Conservation (phyloP, 2,888 invertebrate species). For the Harpalus rubripes region DNA sequence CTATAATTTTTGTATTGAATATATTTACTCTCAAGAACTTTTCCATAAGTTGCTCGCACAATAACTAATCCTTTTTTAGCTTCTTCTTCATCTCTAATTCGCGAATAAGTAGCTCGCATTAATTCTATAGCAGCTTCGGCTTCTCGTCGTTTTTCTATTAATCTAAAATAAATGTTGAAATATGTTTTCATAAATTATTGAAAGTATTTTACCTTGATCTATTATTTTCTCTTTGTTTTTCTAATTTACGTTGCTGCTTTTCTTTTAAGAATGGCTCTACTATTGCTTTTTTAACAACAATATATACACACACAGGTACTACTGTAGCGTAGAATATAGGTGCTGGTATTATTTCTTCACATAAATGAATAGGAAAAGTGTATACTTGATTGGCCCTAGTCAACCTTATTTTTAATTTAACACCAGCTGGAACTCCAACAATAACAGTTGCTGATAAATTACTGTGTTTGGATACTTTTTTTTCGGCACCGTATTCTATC, state of each 20-base stretch:
- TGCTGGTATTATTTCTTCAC: conserved; percentile 93
- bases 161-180: conserved; percentile 69
- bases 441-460: conserved; percentile 91
- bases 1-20: conserved; percentile 5
- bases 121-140: conserved; percentile 92
- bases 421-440: conserved; percentile 92
- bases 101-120: conserved; percentile 93
- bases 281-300: conserved; percentile 89
- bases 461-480: conserved; percentile 94
- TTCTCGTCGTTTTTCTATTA: conserved; percentile 89
- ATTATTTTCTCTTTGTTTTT: conserved; percentile 90
- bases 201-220: conserved; percentile 80
- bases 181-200: conserved; percentile 12
- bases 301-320: conserved; percentile 90
- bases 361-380: conserved; percentile 92
- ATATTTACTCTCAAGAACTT: conserved; percentile 77
- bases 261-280: conserved; percentile 91
- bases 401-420: conserved; percentile 93
- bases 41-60: conserved; percentile 89
- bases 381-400: conserved; percentile 93
- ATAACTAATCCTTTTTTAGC: conserved; percentile 91
- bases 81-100: conserved; percentile 90
- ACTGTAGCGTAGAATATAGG: conserved; percentile 96
- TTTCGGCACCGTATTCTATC: conserved; percentile 95
- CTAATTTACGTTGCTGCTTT: conserved; percentile 88